Evolutionary conservation across 2,888 invertebrate species (phyloP).

Genomic region (Parnassius orleans): DNA sequence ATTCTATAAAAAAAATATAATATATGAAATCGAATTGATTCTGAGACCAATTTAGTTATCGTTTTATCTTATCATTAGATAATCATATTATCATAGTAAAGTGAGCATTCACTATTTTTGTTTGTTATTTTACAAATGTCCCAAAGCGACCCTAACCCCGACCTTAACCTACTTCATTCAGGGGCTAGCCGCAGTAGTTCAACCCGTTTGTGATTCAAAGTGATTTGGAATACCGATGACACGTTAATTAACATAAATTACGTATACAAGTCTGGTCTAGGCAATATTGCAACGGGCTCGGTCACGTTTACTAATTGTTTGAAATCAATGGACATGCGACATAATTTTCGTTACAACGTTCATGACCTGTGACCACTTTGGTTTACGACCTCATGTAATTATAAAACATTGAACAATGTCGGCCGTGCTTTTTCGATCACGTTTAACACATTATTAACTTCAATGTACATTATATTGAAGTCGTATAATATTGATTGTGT

Average conservation of each 20-base stretch:
- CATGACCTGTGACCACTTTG: slow-evolving; percentile 30
- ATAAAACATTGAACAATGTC: slow-evolving; percentile 22
- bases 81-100: no score
- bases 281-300: slow-evolving; percentile 29
- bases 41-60: no score
- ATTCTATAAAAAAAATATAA: no score
- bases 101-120: no score
- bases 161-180: slow-evolving; percentile 39
- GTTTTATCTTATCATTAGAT: no score
- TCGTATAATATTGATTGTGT: no score
- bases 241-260: slow-evolving; percentile 38
- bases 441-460: slow-evolving; percentile 16
- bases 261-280: slow-evolving; percentile 30
- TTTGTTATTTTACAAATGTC: no score
- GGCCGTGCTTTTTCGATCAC: slow-evolving; percentile 15
- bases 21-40: no score
- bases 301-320: slow-evolving; percentile 39
- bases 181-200: slow-evolving; percentile 28
- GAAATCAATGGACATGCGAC: slow-evolving; percentile 34
- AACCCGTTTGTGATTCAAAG: slow-evolving; percentile 40
- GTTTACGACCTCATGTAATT: slow-evolving; percentile 23
- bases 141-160: not conserved
- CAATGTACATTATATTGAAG: not conserved
- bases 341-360: slow-evolving; percentile 33
- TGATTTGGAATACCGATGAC: slow-evolving; percentile 30